Evolutionary conservation across 2,888 invertebrate genomes (phyloP), one percentile per base, ranked within the genome.

Genomic region (Lasius platythorax): DNA sequence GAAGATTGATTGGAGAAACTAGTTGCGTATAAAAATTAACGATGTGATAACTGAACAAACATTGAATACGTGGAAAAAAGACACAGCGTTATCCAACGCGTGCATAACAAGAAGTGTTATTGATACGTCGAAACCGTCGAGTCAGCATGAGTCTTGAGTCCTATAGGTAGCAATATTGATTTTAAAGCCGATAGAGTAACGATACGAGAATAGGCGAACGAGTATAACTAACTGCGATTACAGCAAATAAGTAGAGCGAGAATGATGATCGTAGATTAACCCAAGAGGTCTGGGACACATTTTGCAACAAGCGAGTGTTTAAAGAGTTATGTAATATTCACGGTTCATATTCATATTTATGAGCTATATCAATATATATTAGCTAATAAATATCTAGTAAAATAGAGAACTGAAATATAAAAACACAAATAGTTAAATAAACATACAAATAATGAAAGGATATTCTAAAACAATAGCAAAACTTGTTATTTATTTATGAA

Each of bases 121-220:
- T 79, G 79, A 79, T 79, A 79, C 46, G 33, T 72, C 28, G 79
- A 46, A 63, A 73, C 18, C 37, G 79, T 58, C 61, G 46, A 81
- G 73, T 81, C 79, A 81, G 79, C 73, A 43, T 81, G 79, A 81
- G 37, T 81, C 79, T 81, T 81, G 73, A 81, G 40, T 81, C 61
- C 61, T 73, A 58, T 50, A 61, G 79, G 43, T 73, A 61, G 79
- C 73, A 37, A 73, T 73, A 81, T 81, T 73, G 79, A 81, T 81
- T 81, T 73, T 81, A 81, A 73, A 81, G 79, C 73, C 73, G 79
- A 73, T 81, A 72, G 53, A 53, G 50, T 33, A 79, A 72, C 73
- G 73, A 73, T 73, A 73, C 18, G 46, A 72, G 79, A 81, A 61
- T 73, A 79, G 72, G 46, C 79, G 79, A 72, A 46, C 28, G 79